Evolutionary conservation across 2,113 vertebrate genomes (phyloP).

Genomic region (Thermophis baileyi): DNA sequence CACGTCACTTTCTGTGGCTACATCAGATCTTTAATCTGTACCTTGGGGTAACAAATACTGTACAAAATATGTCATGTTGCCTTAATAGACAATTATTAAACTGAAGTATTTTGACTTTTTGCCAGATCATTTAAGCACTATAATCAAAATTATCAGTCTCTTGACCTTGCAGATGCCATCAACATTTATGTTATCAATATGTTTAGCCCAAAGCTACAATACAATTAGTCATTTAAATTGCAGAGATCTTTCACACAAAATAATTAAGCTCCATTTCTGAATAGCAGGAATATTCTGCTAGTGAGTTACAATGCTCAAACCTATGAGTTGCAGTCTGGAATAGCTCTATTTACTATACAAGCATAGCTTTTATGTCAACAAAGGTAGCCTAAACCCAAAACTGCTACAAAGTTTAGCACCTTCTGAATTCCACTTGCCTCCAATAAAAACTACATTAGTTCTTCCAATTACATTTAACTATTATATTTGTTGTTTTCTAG

Average conservation of each 20-base stretch:
- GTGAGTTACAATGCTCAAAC: conserved; percentile 34
- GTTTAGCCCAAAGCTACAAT: conserved; percentile 64
- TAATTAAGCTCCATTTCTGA: conserved; percentile 55
- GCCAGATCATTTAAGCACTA: conserved; percentile 65
- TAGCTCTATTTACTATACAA: conserved; percentile 46
- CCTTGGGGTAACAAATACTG: conserved; percentile 67
- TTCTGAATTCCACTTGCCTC: conserved; percentile 1
- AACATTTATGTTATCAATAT: conserved; percentile 62
- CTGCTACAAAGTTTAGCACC: conserved; percentile 26
- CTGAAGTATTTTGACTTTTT: conserved; percentile 67
- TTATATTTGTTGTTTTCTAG: neutral
- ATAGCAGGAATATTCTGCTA: conserved; percentile 23
- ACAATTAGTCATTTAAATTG: conserved; percentile 71
- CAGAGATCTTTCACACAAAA: conserved; percentile 59
- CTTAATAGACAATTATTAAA: conserved; percentile 69
- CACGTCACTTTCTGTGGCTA: conserved; percentile 56
- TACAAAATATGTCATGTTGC: conserved; percentile 66
- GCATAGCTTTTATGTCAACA: conserved; percentile 30
- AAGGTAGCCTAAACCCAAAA: conserved; percentile 48
- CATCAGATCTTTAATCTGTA: conserved; percentile 67
- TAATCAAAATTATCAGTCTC: conserved; percentile 66
- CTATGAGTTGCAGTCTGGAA: conserved; percentile 47
- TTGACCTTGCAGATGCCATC: conserved; percentile 68
- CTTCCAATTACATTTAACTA: neutral
- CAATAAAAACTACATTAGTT: conserved; percentile 15